Base-by-base conservation (phyloP, 2,888 invertebrate genomes). In the Tetrapedia diversipes region DNA sequence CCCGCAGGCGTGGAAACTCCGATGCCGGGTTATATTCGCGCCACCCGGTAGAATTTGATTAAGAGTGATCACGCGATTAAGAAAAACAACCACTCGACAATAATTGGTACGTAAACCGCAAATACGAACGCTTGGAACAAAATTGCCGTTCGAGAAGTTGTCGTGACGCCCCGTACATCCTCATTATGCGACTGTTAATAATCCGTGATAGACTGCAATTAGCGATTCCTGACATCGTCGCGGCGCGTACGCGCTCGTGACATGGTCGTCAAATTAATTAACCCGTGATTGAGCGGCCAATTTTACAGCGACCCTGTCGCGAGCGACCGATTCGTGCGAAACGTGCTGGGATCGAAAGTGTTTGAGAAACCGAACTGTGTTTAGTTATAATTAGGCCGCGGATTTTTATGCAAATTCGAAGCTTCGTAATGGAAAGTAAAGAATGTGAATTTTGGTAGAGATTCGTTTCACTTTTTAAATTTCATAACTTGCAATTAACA, bases 201-300 rank as follows among this genome's bases (percentile, higher is more conserved):
- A 83, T 82, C 67, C 69, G 4, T 51, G 76, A 75, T 76, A 71
- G 69, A 60, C 41, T 53, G 80, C 70, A 81, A 82, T 82, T 82
- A 82, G 77, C 70, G 65, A 67, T 41, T 61, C 32, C 61, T 77
- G 75, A 64, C 69, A 41, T 24, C 60, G 19, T n/a, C 39, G 61
- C 27, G 34, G 56, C 41, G 54, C 57, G 41, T 61, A 45, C 54
- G 59, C 45, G 72, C 68, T 22, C 60, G 64, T 77, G 72, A 77
- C 80, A 61, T 64, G 78, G 54, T 53, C 76, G 74, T 82, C 79
- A 76, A 79, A 76, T 79, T 82, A 82, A 82, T 82, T 79, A 82
- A 65, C 60, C 66, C 39, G 7, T 22, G 60, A 54, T 60, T 34
- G 47, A 61, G 27, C 54, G 27, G 4, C 10, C 39, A 47, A 49